phyloP scores from a whole-genome alignment of 2,797 vertebrate genomes.

The Selene dorsalis region DNA sequence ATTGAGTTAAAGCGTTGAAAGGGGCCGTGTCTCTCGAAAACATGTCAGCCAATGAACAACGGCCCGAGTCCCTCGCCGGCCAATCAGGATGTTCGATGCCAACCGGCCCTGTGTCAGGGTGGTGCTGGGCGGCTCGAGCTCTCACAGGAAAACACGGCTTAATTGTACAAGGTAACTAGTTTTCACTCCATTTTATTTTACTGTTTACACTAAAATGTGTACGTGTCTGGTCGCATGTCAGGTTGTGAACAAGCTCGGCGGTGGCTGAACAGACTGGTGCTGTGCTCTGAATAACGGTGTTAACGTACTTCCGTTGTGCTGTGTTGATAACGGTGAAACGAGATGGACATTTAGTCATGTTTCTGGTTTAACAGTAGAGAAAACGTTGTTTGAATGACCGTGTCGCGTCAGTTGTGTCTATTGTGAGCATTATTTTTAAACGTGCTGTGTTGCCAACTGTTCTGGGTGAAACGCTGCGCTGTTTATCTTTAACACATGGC shows the following conservation, averaged over 20 bases:
- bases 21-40: constrained; percentile 66
- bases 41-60: constrained; percentile 67
- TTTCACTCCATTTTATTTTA: not conserved
- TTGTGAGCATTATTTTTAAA: not conserved
- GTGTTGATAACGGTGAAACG: constrained; percentile 26
- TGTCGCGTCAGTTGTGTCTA: not conserved
- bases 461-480: not conserved
- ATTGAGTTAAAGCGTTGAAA: not conserved
- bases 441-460: not conserved
- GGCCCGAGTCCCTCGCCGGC: constrained; percentile 15
- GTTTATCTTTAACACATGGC: constrained; percentile 30
- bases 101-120: constrained; percentile 43
- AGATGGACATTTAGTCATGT: constrained; percentile 7
- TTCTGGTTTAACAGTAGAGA: not conserved
- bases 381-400: not conserved
- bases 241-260: not conserved
- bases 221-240: not conserved
- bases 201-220: not conserved
- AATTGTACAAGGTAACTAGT: constrained; percentile 71
- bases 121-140: constrained; percentile 43
- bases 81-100: constrained; percentile 69
- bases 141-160: constrained; percentile 24
- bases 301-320: constrained; percentile 38
- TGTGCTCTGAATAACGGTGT: constrained; percentile 50
- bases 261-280: not conserved